Evolutionary conservation across 2,113 vertebrate genomes (phyloP), one percentile per base, ranked within the genome.

Genomic region (Toxotes jaculatrix): DNA sequence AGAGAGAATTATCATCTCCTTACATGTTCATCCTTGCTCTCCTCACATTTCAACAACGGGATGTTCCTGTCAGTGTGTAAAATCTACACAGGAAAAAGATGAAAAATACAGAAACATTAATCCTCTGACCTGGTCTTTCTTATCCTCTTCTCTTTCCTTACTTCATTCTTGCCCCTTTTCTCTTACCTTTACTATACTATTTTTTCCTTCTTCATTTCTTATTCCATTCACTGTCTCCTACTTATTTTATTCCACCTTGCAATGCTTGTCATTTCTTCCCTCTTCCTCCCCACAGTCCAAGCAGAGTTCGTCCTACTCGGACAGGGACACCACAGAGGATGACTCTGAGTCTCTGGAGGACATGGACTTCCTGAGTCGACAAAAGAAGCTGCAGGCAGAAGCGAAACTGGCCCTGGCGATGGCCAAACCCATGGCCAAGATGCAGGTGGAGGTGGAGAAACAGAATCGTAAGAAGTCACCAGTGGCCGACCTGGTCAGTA

Each of bases 401-500:
- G 98, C 98, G 40, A 99, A 98, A 93, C 95, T 99, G 95, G 98
- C 98, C 9, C 89, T 99, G 62, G 98, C 98, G 4, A 99, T 99
- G 98, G 98, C 98, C 23, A 99, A 98, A 49, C 98, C 98, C 75
- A 99, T 99, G 98, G 98, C 98, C 87, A 99, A 98, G 94, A 99
- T 99, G 98, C 98, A 99, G 93, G 98, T 99, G 63, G 97, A 99
- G 91, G 98, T 99, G 94, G 98, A 99, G 83, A 99, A 98, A 79
- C 98, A 99, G 93, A 99, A 99, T 90, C 96, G 98, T 87, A 99
- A 99, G 93, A 99, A 99, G 87, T 99, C 98, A 0, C 98, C 98
- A 0, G 98, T 99, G 76, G 98, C 97, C 0, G 98, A 99, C 87
- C 96, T 99, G 82, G 98, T 99, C 83, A 95, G 97, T 92, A 74